phyloP scores from a whole-genome alignment of 2,888 invertebrate genomes.

The Gryllus longicercus region DNA sequence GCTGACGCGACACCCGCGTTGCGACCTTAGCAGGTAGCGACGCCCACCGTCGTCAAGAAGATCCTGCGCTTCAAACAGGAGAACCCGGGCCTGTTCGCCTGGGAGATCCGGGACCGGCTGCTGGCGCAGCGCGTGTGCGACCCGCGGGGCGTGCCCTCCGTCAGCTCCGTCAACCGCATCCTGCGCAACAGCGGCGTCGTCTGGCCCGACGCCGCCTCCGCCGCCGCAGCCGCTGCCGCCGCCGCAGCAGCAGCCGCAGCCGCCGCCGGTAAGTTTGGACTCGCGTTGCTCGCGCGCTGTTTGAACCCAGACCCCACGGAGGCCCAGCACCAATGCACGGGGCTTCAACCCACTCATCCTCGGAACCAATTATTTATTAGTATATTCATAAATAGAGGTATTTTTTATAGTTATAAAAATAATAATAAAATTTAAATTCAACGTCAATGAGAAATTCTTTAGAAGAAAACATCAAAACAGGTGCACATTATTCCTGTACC shows the following conservation, averaged over 20 bases:
- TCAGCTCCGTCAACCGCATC: slow-evolving; percentile 91
- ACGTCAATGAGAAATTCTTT: too few relatives aligned
- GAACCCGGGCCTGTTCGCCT: slow-evolving; percentile 94
- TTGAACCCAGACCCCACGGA: too few relatives aligned
- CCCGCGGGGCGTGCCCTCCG: slow-evolving; percentile 85
- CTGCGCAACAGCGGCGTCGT: slow-evolving; percentile 78
- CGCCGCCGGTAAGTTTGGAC: slow-evolving; percentile 28
- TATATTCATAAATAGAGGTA: too few relatives aligned
- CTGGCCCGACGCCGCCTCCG: slow-evolving; percentile 64
- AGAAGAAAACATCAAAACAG: too few relatives aligned
- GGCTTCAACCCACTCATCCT: too few relatives aligned
- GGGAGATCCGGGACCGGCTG: slow-evolving; percentile 91
- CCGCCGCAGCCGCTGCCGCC: neutral
- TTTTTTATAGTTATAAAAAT: too few relatives aligned
- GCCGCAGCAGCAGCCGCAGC: slow-evolving; percentile 23
- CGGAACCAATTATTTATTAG: too few relatives aligned
- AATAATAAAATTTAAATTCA: too few relatives aligned
- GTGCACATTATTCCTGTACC: too few relatives aligned
- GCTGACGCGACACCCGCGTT: slow-evolving; percentile 31
- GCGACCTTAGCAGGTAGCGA: slow-evolving; percentile 85
- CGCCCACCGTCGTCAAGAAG: slow-evolving; percentile 91
- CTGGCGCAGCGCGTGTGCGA: slow-evolving; percentile 88
- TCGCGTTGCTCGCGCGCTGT: slow-evolving; percentile 52
- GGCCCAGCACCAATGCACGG: too few relatives aligned
- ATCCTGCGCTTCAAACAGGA: slow-evolving; percentile 91